A percentile compares a stretch with the other conserved stretches of the same genome.
These are phyloP conservation scores for Macaca fascicularis DNA, from an alignment of 2,113 vertebrate species.

Conservation along the genomic window T2T-MFA8v1.1 NC_088388.1:49156001-49156500, in stretches of 20 bases:
- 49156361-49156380: neutral
- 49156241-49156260: conserved; percentile 47
- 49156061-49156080: conserved; percentile 67
- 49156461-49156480: neutral
- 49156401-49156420: neutral
- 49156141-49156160: conserved; percentile 74
- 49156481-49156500: conserved; percentile 40
- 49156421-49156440: neutral
- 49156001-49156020: conserved; percentile 55
- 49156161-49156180: conserved; percentile 53
- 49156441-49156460: neutral
- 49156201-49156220: conserved; percentile 70
- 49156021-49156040: conserved; percentile 51
- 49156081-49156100: conserved; percentile 62
- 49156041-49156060: conserved; percentile 61
- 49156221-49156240: conserved; percentile 62
- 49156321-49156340: neutral
- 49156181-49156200: conserved; percentile 72
- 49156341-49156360: neutral
- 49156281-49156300: conserved; percentile 82
- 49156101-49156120: conserved; percentile 70
- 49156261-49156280: conserved; percentile 40
- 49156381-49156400: neutral
- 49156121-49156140: conserved; percentile 79
- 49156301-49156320: neutral